Evolutionary conservation across 2,888 invertebrate species (phyloP).

Genomic region (Willowsia nigromaculata): DNA sequence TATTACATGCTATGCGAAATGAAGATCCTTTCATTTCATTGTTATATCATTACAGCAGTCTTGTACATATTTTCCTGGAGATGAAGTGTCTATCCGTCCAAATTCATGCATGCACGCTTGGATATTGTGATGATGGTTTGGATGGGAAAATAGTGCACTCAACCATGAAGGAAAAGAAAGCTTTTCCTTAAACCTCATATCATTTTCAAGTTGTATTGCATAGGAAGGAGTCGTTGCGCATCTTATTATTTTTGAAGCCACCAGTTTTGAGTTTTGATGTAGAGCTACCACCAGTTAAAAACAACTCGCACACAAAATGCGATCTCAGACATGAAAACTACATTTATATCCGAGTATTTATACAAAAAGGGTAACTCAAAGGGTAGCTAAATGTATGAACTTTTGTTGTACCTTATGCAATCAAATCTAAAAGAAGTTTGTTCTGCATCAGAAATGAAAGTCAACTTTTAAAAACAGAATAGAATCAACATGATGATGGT

Average conservation of each 20-base stretch:
- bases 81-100: not conserved
- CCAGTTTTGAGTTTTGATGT: not conserved
- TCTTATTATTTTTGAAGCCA: no score
- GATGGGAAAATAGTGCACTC: constrained; percentile 57
- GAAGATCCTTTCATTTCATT: not conserved
- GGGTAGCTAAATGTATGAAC: not conserved
- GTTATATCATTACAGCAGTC: not conserved
- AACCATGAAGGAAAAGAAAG: constrained; percentile 36
- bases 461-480: constrained; percentile 10
- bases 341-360: constrained; percentile 34
- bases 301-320: not conserved
- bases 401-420: constrained; percentile 23
- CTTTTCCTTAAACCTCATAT: constrained; percentile 33
- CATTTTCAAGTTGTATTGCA: constrained; percentile 11
- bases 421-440: constrained; percentile 29
- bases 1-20: not conserved
- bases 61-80: not conserved
- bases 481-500: not conserved
- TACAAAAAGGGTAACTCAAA: not conserved
- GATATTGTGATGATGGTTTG: constrained; percentile 48
- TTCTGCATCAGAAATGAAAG: constrained; percentile 61
- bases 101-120: constrained; percentile 32
- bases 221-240: no score
- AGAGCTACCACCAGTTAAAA: not conserved
- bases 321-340: constrained; percentile 24